Conservation (phyloP, 2,113 vertebrate genomes). For the Cheilinus undulatus region DNA sequence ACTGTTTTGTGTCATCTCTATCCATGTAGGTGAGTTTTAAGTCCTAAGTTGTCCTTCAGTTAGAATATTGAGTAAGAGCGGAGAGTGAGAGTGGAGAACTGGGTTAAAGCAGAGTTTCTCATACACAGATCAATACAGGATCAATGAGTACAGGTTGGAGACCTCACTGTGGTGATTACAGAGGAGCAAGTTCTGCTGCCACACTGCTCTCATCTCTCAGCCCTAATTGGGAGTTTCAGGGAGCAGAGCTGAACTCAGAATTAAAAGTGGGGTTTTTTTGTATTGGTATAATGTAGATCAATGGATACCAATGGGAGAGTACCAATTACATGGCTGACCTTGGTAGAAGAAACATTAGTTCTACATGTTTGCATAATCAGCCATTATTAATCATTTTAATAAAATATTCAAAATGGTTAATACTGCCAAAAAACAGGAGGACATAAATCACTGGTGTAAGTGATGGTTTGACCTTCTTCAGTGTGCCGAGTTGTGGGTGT, state of each 20-base stretch:
- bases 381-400: neutral
- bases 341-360: neutral
- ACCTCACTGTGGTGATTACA: slow-evolving; percentile 74
- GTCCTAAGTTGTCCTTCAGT: slow-evolving; percentile 46
- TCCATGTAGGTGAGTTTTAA: slow-evolving; percentile 44
- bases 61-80: slow-evolving; percentile 68
- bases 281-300: slow-evolving; percentile 11
- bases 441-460: no score
- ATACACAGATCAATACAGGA: slow-evolving; percentile 74
- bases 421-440: no score
- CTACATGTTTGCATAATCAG: neutral
- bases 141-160: slow-evolving; percentile 79
- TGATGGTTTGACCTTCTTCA: no score
- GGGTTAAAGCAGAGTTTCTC: slow-evolving; percentile 74
- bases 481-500: no score
- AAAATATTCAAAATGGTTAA: no score
- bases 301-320: slow-evolving; percentile 10
- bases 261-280: slow-evolving; percentile 16
- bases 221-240: slow-evolving; percentile 65
- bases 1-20: slow-evolving; percentile 18
- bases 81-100: slow-evolving; percentile 58
- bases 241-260: slow-evolving; percentile 7
- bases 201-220: slow-evolving; percentile 38
- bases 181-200: slow-evolving; percentile 47
- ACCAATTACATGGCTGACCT: slow-evolving; percentile 4